phyloP scores from a whole-genome alignment of 2,797 vertebrate species.

The Lateolabrax maculatus region DNA sequence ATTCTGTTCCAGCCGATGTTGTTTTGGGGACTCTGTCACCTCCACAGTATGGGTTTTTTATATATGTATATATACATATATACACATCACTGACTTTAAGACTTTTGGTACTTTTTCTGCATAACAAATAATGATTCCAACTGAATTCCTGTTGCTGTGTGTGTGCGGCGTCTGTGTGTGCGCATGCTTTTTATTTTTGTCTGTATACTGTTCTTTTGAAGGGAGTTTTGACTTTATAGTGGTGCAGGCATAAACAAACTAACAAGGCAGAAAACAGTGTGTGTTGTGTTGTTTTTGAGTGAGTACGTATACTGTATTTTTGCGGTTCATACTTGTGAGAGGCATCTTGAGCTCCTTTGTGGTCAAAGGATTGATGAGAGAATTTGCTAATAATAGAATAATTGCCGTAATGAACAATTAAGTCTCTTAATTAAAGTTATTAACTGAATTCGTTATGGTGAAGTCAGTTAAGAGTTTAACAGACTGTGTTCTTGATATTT shows the following conservation, averaged over 20 bases:
- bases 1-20: slow-evolving; percentile 40
- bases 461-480: slow-evolving; percentile 10
- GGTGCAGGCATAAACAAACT: slow-evolving; percentile 42
- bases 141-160: slow-evolving; percentile 11
- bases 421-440: slow-evolving; percentile 24
- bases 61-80: background rate
- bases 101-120: slow-evolving; percentile 37
- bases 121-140: slow-evolving; percentile 30
- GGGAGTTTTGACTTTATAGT: slow-evolving; percentile 25
- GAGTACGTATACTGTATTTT: background rate
- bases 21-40: slow-evolving; percentile 44
- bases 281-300: slow-evolving; percentile 3
- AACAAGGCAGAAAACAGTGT: slow-evolving; percentile 13
- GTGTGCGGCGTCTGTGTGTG: background rate
- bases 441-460: background rate
- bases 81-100: slow-evolving; percentile 25
- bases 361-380: background rate
- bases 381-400: background rate
- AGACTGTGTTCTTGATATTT: slow-evolving; percentile 3
- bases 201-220: slow-evolving; percentile 31
- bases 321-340: background rate
- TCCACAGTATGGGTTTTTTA: slow-evolving; percentile 28
- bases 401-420: slow-evolving; percentile 30
- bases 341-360: background rate
- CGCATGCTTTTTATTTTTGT: slow-evolving; percentile 10